Percentiles rank a stretch among this genome's conserved stretches.
phyloP scores from a whole-genome alignment of 1,140 invertebrate genomes.

The Nomia melanderi region DNA sequence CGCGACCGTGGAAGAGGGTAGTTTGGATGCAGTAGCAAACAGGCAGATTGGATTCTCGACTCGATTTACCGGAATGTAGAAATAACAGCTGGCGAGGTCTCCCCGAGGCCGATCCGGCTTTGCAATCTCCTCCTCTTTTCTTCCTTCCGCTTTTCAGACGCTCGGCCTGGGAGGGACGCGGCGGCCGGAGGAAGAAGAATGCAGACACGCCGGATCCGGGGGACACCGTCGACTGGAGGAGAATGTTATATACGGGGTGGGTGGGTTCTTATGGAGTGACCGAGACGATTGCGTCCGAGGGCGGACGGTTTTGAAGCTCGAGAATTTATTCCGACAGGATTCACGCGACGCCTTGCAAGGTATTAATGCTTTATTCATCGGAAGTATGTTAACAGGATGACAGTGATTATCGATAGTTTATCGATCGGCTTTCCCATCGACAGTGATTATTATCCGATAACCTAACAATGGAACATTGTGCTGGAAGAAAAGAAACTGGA shows the following conservation, averaged over 20 bases:
- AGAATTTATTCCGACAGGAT: too few species aligned
- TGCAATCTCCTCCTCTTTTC: constrained; percentile 61
- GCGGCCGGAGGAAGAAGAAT: constrained; percentile 30
- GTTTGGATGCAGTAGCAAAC: constrained; percentile 68
- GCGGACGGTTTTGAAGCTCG: neutral
- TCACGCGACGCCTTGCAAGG: too few species aligned
- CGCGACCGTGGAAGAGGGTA: constrained; percentile 46
- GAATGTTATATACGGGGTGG: constrained; percentile 32
- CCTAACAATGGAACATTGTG: too few species aligned
- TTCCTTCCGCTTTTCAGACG: constrained; percentile 42
- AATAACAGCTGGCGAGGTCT: constrained; percentile 72
- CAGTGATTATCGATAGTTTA: too few species aligned
- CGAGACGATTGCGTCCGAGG: neutral
- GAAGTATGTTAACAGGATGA: too few species aligned
- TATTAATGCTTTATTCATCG: too few species aligned
- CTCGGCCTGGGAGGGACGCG: constrained; percentile 1
- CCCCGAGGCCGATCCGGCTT: constrained; percentile 65
- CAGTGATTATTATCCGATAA: too few species aligned
- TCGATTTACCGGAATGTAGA: constrained; percentile 75
- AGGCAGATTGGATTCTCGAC: constrained; percentile 74
- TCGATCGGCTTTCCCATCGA: too few species aligned
- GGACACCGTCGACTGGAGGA: constrained; percentile 36
- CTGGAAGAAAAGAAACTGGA: too few species aligned
- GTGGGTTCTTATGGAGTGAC: constrained; percentile 2
- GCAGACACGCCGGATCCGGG: constrained; percentile 45